These are phyloP conservation scores for Phylloscopus whistleri DNA, from an alignment of 2,113 vertebrate genomes.

Conservation along the genomic window DNA sequence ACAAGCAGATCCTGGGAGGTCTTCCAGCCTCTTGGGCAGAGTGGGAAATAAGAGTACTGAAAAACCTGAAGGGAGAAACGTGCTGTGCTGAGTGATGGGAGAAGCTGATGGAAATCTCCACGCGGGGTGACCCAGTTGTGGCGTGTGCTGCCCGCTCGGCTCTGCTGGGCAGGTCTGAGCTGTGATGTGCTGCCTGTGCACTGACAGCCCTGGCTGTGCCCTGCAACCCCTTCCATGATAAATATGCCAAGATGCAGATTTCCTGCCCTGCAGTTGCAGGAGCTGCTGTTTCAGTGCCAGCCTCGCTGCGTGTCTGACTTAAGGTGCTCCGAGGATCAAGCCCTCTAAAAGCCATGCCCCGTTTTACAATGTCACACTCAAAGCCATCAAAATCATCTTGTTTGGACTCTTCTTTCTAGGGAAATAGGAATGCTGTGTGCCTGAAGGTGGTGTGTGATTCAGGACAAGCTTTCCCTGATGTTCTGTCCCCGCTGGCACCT, in stretches of 20 bases:
- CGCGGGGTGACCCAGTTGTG: neutral
- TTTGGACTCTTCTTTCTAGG: neutral
- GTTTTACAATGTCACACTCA: neutral
- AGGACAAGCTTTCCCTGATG: neutral
- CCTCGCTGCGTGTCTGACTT: neutral
- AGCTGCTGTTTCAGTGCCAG: neutral
- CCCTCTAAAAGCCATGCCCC: neutral
- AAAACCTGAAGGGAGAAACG: neutral
- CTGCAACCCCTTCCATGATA: neutral
- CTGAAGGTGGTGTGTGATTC: neutral
- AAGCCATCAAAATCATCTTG: neutral
- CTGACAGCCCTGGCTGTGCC: neutral
- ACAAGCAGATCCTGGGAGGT: neutral
- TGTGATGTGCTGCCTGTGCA: neutral
- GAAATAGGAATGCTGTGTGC: neutral
- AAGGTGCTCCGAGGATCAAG: neutral
- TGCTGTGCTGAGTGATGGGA: neutral
- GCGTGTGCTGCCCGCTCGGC: neutral
- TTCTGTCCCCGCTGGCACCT: neutral
- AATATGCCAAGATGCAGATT: neutral
- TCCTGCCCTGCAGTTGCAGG: neutral
- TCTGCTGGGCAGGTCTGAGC: neutral
- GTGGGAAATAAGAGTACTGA: neutral
- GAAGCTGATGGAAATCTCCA: neutral
- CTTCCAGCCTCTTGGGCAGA: neutral